phyloP scores from a whole-genome alignment of 2,113 vertebrate genomes.

The Mesitornis unicolor region DNA sequence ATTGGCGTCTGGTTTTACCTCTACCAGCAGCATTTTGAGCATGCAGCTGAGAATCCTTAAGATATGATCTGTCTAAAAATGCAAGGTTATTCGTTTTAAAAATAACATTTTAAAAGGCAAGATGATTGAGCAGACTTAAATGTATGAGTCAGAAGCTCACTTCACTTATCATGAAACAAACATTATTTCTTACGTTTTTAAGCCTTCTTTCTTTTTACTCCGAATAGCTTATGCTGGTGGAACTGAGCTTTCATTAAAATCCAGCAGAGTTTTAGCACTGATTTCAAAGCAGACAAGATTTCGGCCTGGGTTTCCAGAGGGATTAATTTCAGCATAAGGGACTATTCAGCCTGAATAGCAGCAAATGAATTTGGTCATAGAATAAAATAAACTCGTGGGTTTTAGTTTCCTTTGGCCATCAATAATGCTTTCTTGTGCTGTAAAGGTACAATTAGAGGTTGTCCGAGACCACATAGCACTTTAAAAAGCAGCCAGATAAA shows the following conservation, averaged over 20 bases:
- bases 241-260: background rate
- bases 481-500: conserved; percentile 1
- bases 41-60: background rate
- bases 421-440: background rate
- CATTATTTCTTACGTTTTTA: background rate
- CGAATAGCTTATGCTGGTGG: background rate
- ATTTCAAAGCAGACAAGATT: background rate
- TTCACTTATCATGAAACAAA: background rate
- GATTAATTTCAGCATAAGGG: background rate
- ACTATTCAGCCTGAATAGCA: background rate
- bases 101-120: background rate
- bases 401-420: background rate
- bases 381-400: background rate
- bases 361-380: background rate
- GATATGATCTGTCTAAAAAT: background rate
- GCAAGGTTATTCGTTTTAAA: background rate
- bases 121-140: background rate
- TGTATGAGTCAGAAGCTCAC: background rate
- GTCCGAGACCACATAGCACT: background rate
- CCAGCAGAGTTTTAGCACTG: background rate
- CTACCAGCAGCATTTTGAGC: background rate
- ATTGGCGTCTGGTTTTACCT: background rate
- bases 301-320: background rate
- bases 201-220: background rate
- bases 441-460: background rate